Evolutionary conservation across 2,888 invertebrate genomes (phyloP).

Genomic region (Melitaea athalia): DNA sequence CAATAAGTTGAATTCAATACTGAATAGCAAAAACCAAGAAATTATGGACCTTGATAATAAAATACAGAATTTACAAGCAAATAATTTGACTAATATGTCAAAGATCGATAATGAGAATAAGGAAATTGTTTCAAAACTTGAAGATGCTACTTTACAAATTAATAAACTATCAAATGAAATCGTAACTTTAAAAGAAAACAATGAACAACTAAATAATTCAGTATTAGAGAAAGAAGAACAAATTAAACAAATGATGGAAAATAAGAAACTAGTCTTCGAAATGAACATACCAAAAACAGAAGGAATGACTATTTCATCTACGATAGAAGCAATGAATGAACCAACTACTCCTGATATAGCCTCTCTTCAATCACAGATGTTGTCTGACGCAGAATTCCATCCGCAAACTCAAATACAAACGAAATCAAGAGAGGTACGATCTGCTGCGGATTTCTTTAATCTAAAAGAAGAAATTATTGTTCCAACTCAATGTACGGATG

Average conservation of each 20-base stretch:
- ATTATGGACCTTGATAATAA: slow-evolving; percentile 63
- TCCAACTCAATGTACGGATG: slow-evolving; percentile 74
- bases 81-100: slow-evolving; percentile 50
- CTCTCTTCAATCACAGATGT: slow-evolving; percentile 71
- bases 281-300: slow-evolving; percentile 80
- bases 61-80: slow-evolving; percentile 54
- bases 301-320: slow-evolving; percentile 75
- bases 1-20: slow-evolving; percentile 77
- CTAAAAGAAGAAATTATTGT: slow-evolving; percentile 65
- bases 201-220: slow-evolving; percentile 53
- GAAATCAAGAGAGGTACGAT: slow-evolving; percentile 41
- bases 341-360: slow-evolving; percentile 55
- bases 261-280: slow-evolving; percentile 69
- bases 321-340: slow-evolving; percentile 66
- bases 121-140: slow-evolving; percentile 62
- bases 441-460: slow-evolving; percentile 39
- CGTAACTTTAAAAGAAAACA: slow-evolving; percentile 50
- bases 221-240: slow-evolving; percentile 62
- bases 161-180: slow-evolving; percentile 50
- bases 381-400: slow-evolving; percentile 50
- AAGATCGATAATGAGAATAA: slow-evolving; percentile 57
- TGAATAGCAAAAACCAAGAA: slow-evolving; percentile 76
- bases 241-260: slow-evolving; percentile 65
- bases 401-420: slow-evolving; percentile 46
- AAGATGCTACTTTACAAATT: slow-evolving; percentile 47